Evolutionary conservation across 2,797 vertebrate genomes (phyloP).

Genomic region (Octomys mimax): DNA sequence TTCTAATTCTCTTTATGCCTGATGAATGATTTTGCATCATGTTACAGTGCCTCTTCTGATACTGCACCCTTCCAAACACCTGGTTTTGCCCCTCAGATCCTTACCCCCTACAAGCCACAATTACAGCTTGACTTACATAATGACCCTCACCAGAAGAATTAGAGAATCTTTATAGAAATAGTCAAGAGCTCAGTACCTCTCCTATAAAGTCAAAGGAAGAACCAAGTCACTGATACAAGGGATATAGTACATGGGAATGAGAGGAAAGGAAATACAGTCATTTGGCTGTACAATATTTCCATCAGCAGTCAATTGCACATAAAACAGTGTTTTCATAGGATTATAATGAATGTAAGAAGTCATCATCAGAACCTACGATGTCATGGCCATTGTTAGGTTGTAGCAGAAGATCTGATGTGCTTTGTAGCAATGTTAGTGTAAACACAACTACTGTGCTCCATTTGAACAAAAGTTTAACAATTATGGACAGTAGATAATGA

Average conservation of each 20-base stretch:
- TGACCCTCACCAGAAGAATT: not conserved
- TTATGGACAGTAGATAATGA: not conserved
- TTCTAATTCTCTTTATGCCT: not conserved
- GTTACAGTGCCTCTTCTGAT: not conserved
- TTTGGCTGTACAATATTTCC: not conserved
- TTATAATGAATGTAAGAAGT: not conserved
- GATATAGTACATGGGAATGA: not conserved
- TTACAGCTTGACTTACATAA: conserved; percentile 5
- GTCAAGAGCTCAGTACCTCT: conserved; percentile 8
- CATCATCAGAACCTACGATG: too few species aligned
- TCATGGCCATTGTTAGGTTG: not conserved
- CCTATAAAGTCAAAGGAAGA: not conserved
- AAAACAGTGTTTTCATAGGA: not conserved
- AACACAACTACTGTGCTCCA: not conserved
- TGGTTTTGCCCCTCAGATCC: not conserved
- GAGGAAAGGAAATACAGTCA: not conserved
- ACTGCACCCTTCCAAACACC: not conserved
- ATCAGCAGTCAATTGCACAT: not conserved
- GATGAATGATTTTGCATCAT: not conserved
- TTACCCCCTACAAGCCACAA: not conserved
- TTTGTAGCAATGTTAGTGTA: not conserved
- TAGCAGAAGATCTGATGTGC: not conserved
- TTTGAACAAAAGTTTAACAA: not conserved
- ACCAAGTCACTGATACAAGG: not conserved
- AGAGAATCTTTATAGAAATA: not conserved